Evolutionary conservation across 1,140 invertebrate genomes (phyloP).

Genomic region (Bursaphelenchus mucronatus): DNA sequence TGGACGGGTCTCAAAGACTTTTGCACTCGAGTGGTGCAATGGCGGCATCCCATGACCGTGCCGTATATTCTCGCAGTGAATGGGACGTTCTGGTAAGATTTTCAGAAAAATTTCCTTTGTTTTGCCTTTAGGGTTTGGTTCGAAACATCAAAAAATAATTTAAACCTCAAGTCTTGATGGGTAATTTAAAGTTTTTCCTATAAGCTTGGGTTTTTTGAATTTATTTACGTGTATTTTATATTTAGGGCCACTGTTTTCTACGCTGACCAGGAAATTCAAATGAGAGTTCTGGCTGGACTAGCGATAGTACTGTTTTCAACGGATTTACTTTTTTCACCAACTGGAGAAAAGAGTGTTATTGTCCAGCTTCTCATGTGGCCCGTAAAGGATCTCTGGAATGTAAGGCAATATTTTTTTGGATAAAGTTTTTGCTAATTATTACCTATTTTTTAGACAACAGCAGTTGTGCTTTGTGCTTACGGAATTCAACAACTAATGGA

Average conservation of each 20-base stretch:
- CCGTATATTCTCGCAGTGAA: constrained; percentile 19
- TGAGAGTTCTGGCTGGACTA: constrained; percentile 7
- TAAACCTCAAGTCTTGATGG: too few species aligned
- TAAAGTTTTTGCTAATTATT: neutral
- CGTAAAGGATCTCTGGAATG: constrained; percentile 13
- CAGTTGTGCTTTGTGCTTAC: constrained; percentile 11
- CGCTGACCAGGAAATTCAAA: constrained; percentile 4
- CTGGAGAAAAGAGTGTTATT: constrained; percentile 7
- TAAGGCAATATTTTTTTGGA: neutral
- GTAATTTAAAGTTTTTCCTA: too few species aligned
- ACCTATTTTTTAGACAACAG: constrained; percentile 12
- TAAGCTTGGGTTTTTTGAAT: too few species aligned
- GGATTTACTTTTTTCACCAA: constrained; percentile 14
- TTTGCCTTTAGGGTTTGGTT: neutral
- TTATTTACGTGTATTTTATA: neutral
- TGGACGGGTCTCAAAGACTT: neutral
- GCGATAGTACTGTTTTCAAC: constrained; percentile 7
- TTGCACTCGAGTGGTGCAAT: constrained; percentile 5
- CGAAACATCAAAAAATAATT: too few species aligned
- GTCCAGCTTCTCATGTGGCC: constrained; percentile 11
- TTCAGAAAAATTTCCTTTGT: neutral
- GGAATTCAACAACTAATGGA: constrained; percentile 14
- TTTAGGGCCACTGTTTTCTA: constrained; percentile 10
- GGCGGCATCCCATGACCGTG: constrained; percentile 4
- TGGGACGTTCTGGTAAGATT: constrained; percentile 9